Conservation (phyloP, 1,140 invertebrate species). For the Dysdera silvatica region DNA sequence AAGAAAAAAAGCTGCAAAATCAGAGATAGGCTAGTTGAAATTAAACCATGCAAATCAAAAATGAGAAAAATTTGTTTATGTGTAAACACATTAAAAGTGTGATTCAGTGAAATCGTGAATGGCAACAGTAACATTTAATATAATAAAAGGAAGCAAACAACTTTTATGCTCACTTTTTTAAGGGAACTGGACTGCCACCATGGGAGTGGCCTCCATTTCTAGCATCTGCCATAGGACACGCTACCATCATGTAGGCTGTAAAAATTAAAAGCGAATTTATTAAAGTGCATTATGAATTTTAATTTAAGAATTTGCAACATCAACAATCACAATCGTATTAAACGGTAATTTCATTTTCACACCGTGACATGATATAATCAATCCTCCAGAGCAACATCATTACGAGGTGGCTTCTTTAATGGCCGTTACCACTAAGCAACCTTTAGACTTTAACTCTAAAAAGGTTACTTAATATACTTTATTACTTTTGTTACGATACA, state of each 20-base stretch:
- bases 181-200: slow-evolving; percentile 89
- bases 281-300: too few species aligned
- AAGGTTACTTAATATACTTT: too few species aligned
- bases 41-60: background rate
- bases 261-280: too few species aligned
- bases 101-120: background rate
- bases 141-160: background rate
- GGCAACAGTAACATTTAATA: background rate
- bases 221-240: slow-evolving; percentile 83
- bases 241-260: slow-evolving; percentile 95
- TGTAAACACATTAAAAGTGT: background rate
- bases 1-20: background rate
- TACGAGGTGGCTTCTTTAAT: too few species aligned
- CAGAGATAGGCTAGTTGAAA: background rate
- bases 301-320: too few species aligned
- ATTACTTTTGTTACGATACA: too few species aligned
- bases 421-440: too few species aligned
- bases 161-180: slow-evolving; percentile 69
- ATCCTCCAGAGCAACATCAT: too few species aligned
- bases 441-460: too few species aligned
- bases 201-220: slow-evolving; percentile 69
- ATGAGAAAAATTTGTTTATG: background rate
- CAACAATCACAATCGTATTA: too few species aligned
- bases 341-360: too few species aligned
- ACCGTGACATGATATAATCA: too few species aligned